Conservation (phyloP, 2,113 vertebrate species). For the Eurypyga helias region DNA sequence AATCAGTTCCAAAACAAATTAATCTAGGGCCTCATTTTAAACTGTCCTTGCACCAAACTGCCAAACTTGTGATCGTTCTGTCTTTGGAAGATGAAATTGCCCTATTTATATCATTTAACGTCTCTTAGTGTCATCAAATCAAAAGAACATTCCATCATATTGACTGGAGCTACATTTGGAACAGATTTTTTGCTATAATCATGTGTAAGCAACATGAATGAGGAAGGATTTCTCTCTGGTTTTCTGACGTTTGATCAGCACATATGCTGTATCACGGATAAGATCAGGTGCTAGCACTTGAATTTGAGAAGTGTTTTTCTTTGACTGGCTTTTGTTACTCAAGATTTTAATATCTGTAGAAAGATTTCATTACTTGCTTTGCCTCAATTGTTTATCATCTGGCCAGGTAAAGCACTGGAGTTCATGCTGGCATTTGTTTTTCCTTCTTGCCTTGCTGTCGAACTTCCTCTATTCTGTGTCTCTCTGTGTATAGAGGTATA, state of each 20-base stretch:
- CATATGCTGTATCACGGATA: neutral
- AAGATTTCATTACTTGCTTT: neutral
- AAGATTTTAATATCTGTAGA: neutral
- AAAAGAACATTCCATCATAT: neutral
- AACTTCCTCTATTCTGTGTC: neutral
- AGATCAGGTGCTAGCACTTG: conserved; percentile 6
- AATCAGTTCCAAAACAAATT: neutral
- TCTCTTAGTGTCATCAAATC: conserved; percentile 30
- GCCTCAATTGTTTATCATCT: neutral
- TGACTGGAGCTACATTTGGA: neutral
- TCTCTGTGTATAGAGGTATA: neutral
- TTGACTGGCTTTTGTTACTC: neutral
- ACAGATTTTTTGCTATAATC: conserved; percentile 1
- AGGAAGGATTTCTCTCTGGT: neutral
- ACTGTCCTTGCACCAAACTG: neutral
- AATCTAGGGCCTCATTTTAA: conserved; percentile 31
- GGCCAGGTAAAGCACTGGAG: neutral
- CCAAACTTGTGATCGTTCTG: neutral
- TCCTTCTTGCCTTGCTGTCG: neutral
- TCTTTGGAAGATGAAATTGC: conserved; percentile 18
- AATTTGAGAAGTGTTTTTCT: neutral
- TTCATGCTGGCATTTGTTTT: neutral
- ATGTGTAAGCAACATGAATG: neutral
- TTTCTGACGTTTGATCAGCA: neutral
- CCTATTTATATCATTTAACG: conserved; percentile 10